These are phyloP conservation scores for Temnothorax longispinosus DNA, from an alignment of 1,140 invertebrate species.

Conservation along the genomic window DNA sequence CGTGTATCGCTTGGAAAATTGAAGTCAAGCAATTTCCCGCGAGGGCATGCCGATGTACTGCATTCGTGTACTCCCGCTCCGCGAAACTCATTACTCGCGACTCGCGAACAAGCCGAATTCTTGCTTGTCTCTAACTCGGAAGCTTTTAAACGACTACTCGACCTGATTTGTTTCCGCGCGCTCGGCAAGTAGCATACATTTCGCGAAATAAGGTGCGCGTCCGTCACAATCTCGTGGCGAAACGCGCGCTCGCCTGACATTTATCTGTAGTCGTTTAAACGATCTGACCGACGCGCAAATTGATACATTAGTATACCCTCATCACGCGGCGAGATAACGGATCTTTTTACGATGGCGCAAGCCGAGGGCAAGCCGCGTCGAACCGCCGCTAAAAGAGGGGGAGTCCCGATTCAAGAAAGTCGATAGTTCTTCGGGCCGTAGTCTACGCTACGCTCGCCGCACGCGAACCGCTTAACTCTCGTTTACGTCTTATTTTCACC, in stretches of 20 bases:
- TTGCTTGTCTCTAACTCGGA: not conserved
- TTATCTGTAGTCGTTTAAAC: constrained; percentile 64
- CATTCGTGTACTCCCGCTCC: not conserved
- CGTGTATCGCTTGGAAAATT: constrained; percentile 36
- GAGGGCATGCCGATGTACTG: constrained; percentile 1
- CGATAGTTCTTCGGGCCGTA: constrained; percentile 23
- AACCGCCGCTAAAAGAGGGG: not conserved
- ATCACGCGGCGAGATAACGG: constrained; percentile 60
- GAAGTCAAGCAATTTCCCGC: constrained; percentile 33
- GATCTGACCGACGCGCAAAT: constrained; percentile 68
- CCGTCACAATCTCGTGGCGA: not conserved
- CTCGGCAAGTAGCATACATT: not conserved
- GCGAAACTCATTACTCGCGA: constrained; percentile 7
- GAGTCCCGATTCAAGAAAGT: constrained; percentile 46
- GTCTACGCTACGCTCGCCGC: constrained; percentile 2
- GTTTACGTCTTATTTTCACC: constrained; percentile 59
- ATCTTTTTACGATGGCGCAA: constrained; percentile 54
- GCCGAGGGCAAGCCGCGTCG: constrained; percentile 12
- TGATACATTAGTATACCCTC: constrained; percentile 66
- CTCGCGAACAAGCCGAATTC: not conserved
- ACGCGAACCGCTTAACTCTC: constrained; percentile 56
- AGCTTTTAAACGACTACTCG: not conserved
- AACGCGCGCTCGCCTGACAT: constrained; percentile 34
- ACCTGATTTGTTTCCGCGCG: not conserved
- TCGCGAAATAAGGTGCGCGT: not conserved